Evolutionary conservation across 2,888 invertebrate genomes (phyloP).

Genomic region (Luperina testacea): DNA sequence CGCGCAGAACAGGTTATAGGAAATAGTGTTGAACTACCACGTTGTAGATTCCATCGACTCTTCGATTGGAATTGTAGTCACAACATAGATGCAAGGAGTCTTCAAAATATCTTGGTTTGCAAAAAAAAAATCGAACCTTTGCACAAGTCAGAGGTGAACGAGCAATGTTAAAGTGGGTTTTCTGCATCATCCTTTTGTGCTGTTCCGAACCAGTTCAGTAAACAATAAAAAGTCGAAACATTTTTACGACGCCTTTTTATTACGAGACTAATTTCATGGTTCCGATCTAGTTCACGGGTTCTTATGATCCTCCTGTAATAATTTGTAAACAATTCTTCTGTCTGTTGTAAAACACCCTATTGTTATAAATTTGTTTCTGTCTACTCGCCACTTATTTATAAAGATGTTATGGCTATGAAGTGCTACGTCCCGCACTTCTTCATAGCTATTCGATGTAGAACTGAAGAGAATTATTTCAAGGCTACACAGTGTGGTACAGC

Average conservation of each 20-base stretch:
- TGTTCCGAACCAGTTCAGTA: constrained; percentile 50
- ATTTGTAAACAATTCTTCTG: constrained; percentile 46
- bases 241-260: constrained; percentile 66
- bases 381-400: no score
- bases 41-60: neutral
- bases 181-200: constrained; percentile 37
- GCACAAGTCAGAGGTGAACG: neutral
- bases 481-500: neutral
- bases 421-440: neutral
- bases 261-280: constrained; percentile 63
- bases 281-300: constrained; percentile 45
- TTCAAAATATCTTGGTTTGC: neutral
- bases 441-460: neutral
- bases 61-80: neutral
- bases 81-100: neutral
- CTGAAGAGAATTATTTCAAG: constrained; percentile 2
- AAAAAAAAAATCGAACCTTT: neutral
- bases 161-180: constrained; percentile 1
- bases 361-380: neutral
- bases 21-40: neutral
- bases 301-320: constrained; percentile 44
- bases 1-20: accelerated
- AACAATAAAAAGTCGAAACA: constrained; percentile 65
- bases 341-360: neutral
- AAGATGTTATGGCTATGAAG: neutral